Evolutionary conservation across 2,113 vertebrate genomes (phyloP), one percentile per base, ranked within the genome.

Genomic region (Salminus brasiliensis): DNA sequence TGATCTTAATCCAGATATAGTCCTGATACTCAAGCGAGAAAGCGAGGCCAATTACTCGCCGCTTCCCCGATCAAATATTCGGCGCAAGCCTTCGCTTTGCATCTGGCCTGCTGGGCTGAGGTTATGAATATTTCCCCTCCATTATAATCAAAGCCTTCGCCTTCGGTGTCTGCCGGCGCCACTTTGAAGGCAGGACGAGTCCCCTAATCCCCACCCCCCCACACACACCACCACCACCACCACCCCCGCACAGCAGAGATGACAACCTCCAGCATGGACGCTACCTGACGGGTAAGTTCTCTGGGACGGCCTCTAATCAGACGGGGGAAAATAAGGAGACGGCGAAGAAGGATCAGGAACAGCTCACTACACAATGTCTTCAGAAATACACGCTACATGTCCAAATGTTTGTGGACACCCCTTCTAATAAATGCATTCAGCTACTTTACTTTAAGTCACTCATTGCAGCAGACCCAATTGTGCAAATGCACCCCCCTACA

Each of bases 91-190:
- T 32, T 55, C 15, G 9, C 66, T 57, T 57, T 73, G 63, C 71
- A 57, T 75, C 71, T 6, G 72, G 65, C 57, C 6, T 45, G 60
- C 49, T 18, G 30, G 18, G 39, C 25, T 53, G 27, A 78, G 55
- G 63, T 78, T 60, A 55, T 65, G 55, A 78, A 68, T 71, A 77
- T 57, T 77, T 84, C 49, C 49, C 69, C 53, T 34, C 47, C 34
- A 74, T 76, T 77, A 72, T 69, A 84, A 67, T 76, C 69, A 72
- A 81, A 78, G 78, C 32, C 60, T 72, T 36, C n/a, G n/a, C 71
- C 53, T 59, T 43, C 16, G 45, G 66, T 76, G 67, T 57, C 78
- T 74, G 39, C 5, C 30, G 79, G 74, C 74, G 12, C 39, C 34
- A 57, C 69, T 84, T 84, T 78, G 74, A 78, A 57, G 59, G 74